These are phyloP conservation scores for Plestiodon gilberti DNA, from an alignment of 2,113 vertebrate genomes.

Conservation along the genomic window DNA sequence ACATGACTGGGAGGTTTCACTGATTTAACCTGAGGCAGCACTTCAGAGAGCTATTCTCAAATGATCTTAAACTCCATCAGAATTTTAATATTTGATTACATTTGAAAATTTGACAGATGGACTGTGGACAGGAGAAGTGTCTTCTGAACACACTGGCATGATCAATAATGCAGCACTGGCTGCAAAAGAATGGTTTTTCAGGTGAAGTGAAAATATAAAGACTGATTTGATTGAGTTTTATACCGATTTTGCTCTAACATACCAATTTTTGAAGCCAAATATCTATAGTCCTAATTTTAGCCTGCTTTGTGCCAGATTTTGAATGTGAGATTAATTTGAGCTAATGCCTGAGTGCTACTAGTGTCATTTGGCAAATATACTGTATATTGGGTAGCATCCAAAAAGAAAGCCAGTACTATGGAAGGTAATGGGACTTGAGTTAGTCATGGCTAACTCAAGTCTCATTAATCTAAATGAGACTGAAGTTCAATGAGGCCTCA, in stretches of 20 bases:
- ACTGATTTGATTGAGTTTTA: not conserved
- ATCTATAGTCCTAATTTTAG: not conserved
- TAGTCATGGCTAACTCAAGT: too few species aligned
- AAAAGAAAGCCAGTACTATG: too few species aligned
- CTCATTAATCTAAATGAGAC: too few species aligned
- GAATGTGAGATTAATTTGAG: not conserved
- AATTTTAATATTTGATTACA: not conserved
- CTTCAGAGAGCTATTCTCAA: not conserved
- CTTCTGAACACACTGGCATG: not conserved
- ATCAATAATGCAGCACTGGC: not conserved
- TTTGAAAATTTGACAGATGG: not conserved
- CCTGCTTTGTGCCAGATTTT: not conserved
- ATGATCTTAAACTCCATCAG: not conserved
- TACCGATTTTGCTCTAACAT: not conserved
- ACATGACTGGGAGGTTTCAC: not conserved
- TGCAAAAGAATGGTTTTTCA: not conserved
- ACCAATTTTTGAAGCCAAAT: not conserved
- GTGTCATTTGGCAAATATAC: not conserved
- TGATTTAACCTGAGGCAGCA: not conserved
- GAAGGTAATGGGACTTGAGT: too few species aligned
- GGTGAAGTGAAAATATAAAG: not conserved
- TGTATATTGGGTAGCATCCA: not conserved
- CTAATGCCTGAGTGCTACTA: constrained; percentile 1
- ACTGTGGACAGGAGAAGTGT: not conserved
- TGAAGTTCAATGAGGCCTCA: too few species aligned